These are phyloP conservation scores for Octonoba sinensis DNA, from an alignment of 2,888 invertebrate genomes.

Conservation along the genomic window DNA sequence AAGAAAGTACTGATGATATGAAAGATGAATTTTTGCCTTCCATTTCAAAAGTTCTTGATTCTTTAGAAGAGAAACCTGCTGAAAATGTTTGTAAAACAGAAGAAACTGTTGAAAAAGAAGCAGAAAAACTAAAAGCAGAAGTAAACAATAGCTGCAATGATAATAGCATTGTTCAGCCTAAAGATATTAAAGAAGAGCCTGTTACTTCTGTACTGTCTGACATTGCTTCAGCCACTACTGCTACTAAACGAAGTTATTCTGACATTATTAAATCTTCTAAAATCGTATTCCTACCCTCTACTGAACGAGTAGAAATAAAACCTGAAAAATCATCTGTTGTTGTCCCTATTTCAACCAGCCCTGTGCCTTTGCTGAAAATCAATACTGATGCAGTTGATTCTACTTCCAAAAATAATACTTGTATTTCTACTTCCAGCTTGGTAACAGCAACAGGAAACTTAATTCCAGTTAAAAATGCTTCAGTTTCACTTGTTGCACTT, in stretches of 20 bases:
- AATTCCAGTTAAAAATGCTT: too few species aligned
- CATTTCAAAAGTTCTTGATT: not conserved
- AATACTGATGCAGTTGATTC: too few species aligned
- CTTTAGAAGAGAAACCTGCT: not conserved
- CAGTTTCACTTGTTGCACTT: too few species aligned
- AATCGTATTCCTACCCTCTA: not conserved
- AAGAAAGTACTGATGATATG: constrained; percentile 22
- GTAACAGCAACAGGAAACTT: too few species aligned
- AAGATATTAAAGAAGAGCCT: not conserved
- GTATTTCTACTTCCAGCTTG: too few species aligned
- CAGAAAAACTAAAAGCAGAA: not conserved
- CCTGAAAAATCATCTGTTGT: not conserved
- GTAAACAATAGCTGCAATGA: not conserved
- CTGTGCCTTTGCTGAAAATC: not conserved
- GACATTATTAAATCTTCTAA: constrained; percentile 9
- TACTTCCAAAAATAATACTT: too few species aligned
- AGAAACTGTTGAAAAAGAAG: not conserved
- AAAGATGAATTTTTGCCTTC: not conserved
- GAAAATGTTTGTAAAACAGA: constrained; percentile 1
- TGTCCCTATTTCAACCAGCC: not conserved
- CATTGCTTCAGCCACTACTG: not conserved
- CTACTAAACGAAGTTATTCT: not conserved
- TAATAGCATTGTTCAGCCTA: too few species aligned
- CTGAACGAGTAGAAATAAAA: not conserved
- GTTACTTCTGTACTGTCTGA: not conserved